A percentile compares a stretch with the other conserved stretches of the same genome.
phyloP scores from a whole-genome alignment of 2,113 vertebrate species.

The Australoheros scitulus region DNA sequence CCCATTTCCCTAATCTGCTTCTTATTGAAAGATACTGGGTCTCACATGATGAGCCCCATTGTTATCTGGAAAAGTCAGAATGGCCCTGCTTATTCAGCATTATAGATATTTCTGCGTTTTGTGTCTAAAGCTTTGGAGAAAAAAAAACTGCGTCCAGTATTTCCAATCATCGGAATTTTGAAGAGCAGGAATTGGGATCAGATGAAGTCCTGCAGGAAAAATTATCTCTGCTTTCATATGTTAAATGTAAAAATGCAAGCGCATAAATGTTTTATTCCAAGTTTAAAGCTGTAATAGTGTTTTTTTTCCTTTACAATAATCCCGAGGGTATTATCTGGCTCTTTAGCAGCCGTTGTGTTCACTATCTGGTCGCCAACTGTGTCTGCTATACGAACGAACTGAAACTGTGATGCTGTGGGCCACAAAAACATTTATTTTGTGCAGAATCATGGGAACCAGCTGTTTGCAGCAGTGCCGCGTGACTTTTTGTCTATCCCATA shows the following conservation, averaged over 20 bases:
- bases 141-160: background rate
- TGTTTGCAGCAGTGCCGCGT: conserved; percentile 20
- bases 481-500: conserved; percentile 27
- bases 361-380: background rate
- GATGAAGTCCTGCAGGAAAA: background rate
- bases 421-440: background rate
- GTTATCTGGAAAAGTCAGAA: background rate
- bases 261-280: background rate
- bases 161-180: background rate
- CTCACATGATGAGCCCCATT: background rate
- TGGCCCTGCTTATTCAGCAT: background rate
- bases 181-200: background rate
- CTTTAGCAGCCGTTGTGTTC: background rate
- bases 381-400: background rate
- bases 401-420: background rate
- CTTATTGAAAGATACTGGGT: background rate
- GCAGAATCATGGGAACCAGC: background rate
- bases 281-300: background rate
- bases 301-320: background rate
- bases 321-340: background rate
- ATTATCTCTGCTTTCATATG: background rate
- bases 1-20: background rate
- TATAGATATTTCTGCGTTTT: background rate
- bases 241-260: background rate
- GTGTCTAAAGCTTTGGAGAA: background rate